Base-by-base conservation (phyloP, 2,113 vertebrate genomes). In the Pseudopodoces humilis region DNA sequence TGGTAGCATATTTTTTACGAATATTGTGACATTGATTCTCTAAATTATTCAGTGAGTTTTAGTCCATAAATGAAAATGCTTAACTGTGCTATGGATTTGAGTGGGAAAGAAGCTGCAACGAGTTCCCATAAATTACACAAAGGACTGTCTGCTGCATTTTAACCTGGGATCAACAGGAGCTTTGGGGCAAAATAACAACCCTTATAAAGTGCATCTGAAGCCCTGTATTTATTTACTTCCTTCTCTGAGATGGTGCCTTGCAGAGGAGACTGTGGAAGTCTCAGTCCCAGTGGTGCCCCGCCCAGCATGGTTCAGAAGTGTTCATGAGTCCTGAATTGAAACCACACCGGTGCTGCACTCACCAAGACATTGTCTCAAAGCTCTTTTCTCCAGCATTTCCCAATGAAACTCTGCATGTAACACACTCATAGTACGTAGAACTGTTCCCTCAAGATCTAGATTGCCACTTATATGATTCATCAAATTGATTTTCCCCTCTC, bases 381-480 rank as follows among this genome's bases (percentile, higher is more conserved):
- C 30, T 84, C 49, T 90, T 80, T 76, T 24, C 13, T 74, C 81
- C 49, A 67, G 37, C 31, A 19, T 46, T 83, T 79, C 71, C 62
- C 41, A 22, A 62, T 91, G 69, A 92, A 94, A 49, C 70, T 58
- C 63, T 83, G 68, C 64, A 50, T 71, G 39, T 83, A 87, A 44
- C 52, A 33, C 60, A 60, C 78, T 84, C 67, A 49, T 31, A 83
- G 70, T 72, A 63, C 63, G 89, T 65, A 91, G 68, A 95, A 56
- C 62, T 41, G 71, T 69, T 95, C 63, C 75, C 70, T 91, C 46
- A 94, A 96, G 87, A 94, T 77, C 67, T 65, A 93, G 81, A 72
- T 65, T 95, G 77, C 69, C 71, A 83, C 92, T 96, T 95, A 88
- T 59, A 67, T 87, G 74, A 93, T 93, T 95, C 89, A 92, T 85